Conservation (phyloP, 2,113 vertebrate species). For the Carettochelys insculpta region DNA sequence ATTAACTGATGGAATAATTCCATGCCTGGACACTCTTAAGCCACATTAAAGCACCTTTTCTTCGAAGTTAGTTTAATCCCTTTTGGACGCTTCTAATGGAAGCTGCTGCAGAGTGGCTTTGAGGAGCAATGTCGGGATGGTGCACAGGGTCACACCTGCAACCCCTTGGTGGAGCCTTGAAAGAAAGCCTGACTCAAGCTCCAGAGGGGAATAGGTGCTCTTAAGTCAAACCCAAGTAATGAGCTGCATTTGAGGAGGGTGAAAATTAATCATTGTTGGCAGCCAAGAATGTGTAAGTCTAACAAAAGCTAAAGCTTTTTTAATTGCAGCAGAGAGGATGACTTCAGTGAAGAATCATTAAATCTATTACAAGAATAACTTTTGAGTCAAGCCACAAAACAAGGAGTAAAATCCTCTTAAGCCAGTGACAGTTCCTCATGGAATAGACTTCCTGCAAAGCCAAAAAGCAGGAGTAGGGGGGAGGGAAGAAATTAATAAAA, state of each 20-base stretch:
- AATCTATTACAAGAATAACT: constrained; percentile 62
- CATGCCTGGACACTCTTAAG: not conserved
- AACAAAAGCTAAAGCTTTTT: constrained; percentile 61
- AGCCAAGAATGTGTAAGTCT: constrained; percentile 30
- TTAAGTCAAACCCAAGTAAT: constrained; percentile 42
- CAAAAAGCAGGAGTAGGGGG: not conserved
- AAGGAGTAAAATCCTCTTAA: constrained; percentile 73
- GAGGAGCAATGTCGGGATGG: not conserved
- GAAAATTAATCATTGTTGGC: constrained; percentile 56
- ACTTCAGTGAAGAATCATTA: constrained; percentile 58
- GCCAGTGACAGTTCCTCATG: constrained; percentile 40
- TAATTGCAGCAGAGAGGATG: constrained; percentile 39
- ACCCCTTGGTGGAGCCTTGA: not conserved
- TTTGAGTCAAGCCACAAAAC: constrained; percentile 64
- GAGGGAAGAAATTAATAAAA: constrained; percentile 46
- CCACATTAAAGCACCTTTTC: not conserved
- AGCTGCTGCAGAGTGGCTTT: not conserved
- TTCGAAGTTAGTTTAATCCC: not conserved
- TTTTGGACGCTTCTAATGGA: not conserved
- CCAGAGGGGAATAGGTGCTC: not conserved
- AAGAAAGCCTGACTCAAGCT: constrained; percentile 20
- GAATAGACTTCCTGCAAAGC: constrained; percentile 45
- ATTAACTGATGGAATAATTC: not conserved
- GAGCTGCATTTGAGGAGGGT: constrained; percentile 34
- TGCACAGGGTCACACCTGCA: constrained; percentile 1